Evolutionary conservation across 1,140 invertebrate species (phyloP).

Genomic region (Cotesia glomerata): DNA sequence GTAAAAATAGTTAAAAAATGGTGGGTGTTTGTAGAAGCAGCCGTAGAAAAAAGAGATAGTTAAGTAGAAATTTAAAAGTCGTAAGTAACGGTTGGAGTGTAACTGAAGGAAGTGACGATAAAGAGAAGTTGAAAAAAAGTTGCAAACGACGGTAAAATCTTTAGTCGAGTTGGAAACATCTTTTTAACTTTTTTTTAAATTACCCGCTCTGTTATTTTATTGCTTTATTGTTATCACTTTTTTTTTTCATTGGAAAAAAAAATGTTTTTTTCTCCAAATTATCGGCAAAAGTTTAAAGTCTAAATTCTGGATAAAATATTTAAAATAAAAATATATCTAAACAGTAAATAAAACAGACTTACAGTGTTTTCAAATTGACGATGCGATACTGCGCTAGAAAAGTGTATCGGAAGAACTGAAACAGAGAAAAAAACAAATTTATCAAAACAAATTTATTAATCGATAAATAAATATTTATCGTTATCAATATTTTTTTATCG

Average conservation of each 20-base stretch:
- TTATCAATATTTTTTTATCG: background rate
- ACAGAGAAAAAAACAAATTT: constrained; percentile 44
- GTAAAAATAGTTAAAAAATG: background rate
- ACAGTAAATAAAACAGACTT: constrained; percentile 41
- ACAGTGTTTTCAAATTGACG: constrained; percentile 64
- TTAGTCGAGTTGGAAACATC: background rate
- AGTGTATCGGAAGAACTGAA: constrained; percentile 68
- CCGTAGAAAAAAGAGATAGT: background rate
- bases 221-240: background rate
- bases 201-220: background rate
- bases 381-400: constrained; percentile 66
- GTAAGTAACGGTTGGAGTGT: background rate
- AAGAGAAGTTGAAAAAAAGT: background rate
- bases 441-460: constrained; percentile 12
- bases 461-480: background rate
- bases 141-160: background rate
- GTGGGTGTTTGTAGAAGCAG: background rate
- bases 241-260: too few relatives aligned
- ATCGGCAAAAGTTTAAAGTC: too few relatives aligned
- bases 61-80: constrained; percentile 5
- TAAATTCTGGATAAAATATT: too few relatives aligned
- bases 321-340: too few relatives aligned
- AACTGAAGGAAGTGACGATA: background rate
- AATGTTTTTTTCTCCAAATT: too few relatives aligned
- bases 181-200: too few relatives aligned